Conservation (phyloP, 2,797 vertebrate species). For the Pteronotus mesoamericanus region DNA sequence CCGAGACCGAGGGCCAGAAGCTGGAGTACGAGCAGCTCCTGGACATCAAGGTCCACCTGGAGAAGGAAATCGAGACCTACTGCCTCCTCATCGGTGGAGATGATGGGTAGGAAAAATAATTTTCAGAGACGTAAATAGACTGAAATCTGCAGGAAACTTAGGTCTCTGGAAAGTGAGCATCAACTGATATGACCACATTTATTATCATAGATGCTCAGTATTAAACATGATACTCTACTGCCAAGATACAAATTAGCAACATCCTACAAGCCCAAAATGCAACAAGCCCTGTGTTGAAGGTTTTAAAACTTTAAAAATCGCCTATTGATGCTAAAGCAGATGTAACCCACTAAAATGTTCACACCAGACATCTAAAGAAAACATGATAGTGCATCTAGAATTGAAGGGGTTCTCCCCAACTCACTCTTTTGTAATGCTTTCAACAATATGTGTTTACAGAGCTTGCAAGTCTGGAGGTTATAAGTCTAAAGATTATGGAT, state of each 20-base stretch:
- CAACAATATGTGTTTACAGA: slow-evolving; percentile 55
- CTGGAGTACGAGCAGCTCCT: slow-evolving; percentile 87
- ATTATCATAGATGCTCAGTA: not conserved
- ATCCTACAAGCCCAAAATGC: not conserved
- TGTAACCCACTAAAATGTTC: not conserved
- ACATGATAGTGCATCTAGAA: not conserved
- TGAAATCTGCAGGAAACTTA: not conserved
- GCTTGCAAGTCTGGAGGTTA: slow-evolving; percentile 62
- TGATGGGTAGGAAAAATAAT: slow-evolving; percentile 70
- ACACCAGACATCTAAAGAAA: not conserved
- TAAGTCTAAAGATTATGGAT: slow-evolving; percentile 67
- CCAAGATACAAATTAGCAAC: not conserved
- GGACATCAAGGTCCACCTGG: slow-evolving; percentile 89
- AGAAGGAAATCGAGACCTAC: slow-evolving; percentile 91
- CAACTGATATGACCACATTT: not conserved
- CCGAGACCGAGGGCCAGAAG: slow-evolving; percentile 89
- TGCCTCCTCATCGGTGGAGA: slow-evolving; percentile 87
- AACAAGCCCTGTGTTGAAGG: not conserved
- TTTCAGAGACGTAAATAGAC: not conserved
- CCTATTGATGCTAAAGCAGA: not conserved
- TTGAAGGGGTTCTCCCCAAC: not conserved
- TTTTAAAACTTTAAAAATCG: not conserved
- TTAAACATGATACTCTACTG: not conserved
- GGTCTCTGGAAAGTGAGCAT: not conserved
- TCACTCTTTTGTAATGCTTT: not conserved